Base-by-base conservation (phyloP, 1,140 invertebrate genomes). In the Euura lappo region DNA sequence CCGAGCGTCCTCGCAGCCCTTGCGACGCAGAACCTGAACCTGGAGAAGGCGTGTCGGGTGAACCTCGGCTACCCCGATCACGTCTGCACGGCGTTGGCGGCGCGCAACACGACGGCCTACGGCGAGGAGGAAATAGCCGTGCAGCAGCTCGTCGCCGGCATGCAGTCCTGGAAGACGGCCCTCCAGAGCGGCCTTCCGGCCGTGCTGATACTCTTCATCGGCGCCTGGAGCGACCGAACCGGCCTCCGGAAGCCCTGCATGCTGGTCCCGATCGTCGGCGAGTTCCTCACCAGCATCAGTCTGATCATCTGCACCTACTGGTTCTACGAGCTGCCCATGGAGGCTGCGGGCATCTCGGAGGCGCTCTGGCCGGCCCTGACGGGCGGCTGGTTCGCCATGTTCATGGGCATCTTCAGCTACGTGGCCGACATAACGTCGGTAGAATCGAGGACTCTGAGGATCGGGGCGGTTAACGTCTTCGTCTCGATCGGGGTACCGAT, bases 381-480 rank as follows among this genome's bases (percentile, higher is more conserved):
- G 5, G 94, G 94, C 2, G 95, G 95, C 2, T 95, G 93, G 92
- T 94, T 96, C 77, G 95, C 94, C 13, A 94, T 96, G 91, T 92
- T 96, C 75, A 96, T 97, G 93, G 94, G 94, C 10, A 92, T 95
- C 46, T 97, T 97, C 83, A 96, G 95, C 82, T 97, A 96, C 79
- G 94, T 97, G 64, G 94, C 92, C 1, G 95, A 97, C 81, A 93
- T 96, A 6, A 96, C 95, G 0, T 92, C 92, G 5, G 90, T 94
- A 70, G 92, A 94, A 82, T 93, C 92, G 72, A 90, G 95, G 73
- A 97, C 96, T 0, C 87, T 95, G 10, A 85, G 95, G 72, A 95
- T 97, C 75, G 95, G 94, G 11, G 92, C 97, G 45, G 92, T 95
- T 74, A 97, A 95, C 85, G 89, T 95, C 5, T 94, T 94, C 79